Conservation (phyloP, 1,140 invertebrate genomes). For the Halotydeus destructor region DNA sequence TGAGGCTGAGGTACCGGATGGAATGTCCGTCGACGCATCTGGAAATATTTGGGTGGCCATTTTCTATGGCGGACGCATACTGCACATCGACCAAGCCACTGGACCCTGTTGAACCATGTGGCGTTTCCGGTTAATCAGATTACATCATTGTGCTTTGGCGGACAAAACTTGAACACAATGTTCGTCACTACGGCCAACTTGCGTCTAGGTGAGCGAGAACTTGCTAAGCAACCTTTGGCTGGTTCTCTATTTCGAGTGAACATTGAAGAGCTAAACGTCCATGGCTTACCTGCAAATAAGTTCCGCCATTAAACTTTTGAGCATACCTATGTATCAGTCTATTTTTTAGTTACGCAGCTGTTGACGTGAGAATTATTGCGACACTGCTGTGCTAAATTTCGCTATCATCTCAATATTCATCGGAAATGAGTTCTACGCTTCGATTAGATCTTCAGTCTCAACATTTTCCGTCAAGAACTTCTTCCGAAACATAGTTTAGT, state of each 20-base stretch:
- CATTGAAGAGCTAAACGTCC: conserved; percentile 2
- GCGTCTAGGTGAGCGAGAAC: conserved; percentile 28
- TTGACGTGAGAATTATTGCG: too few species aligned
- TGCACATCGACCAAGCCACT: conserved; percentile 22
- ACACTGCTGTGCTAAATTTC: too few species aligned
- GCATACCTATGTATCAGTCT: too few species aligned
- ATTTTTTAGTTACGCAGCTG: too few species aligned
- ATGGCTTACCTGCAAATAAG: too few species aligned
- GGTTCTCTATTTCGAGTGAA: conserved; percentile 46
- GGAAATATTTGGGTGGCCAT: conserved; percentile 48
- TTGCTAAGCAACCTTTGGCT: conserved; percentile 34
- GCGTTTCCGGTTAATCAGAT: conserved; percentile 19
- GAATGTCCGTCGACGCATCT: conserved; percentile 48
- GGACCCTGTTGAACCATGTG: conserved; percentile 16
- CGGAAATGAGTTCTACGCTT: too few species aligned
- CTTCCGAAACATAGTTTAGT: too few species aligned
- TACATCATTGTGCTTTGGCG: conserved; percentile 58
- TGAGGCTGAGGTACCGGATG: conserved; percentile 33
- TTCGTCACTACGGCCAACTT: conserved; percentile 44
- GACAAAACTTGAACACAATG: conserved; percentile 43
- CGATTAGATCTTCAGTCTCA: too few species aligned
- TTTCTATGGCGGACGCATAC: conserved; percentile 31
- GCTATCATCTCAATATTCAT: too few species aligned
- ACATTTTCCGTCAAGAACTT: too few species aligned
- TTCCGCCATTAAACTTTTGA: too few species aligned